Conservation (phyloP, 2,113 vertebrate genomes). For the Aldabrachelys gigantea region DNA sequence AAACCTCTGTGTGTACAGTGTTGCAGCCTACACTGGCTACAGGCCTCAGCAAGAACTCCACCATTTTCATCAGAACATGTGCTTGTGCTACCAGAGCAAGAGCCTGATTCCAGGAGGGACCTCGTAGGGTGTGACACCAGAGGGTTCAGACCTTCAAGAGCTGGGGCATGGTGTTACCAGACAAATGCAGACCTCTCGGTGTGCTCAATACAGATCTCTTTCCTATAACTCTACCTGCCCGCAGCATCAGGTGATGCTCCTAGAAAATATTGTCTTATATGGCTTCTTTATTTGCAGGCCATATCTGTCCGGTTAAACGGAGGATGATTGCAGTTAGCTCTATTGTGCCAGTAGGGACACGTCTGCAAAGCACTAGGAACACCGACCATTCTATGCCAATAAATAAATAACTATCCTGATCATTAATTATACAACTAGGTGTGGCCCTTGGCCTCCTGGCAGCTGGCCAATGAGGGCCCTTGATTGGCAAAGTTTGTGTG, state of each 20-base stretch:
- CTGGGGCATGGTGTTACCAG: rapidly evolving
- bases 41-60: not conserved
- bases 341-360: not conserved
- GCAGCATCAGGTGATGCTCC: not conserved
- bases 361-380: not conserved
- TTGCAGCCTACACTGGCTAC: not conserved
- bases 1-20: not conserved
- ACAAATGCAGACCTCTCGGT: not conserved
- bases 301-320: not conserved
- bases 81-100: not conserved
- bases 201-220: not conserved
- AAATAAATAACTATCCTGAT: not conserved
- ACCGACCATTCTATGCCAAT: not conserved
- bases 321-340: not conserved
- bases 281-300: not conserved
- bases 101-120: not conserved
- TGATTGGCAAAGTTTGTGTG: no score
- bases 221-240: not conserved
- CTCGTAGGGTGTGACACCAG: not conserved
- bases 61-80: not conserved
- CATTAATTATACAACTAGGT: not conserved
- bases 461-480: not conserved
- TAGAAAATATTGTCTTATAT: not conserved
- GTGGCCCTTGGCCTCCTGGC: not conserved
- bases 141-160: rapidly evolving